Evolutionary conservation across 2,888 invertebrate species (phyloP), one percentile per base, ranked within the genome.

Genomic region (Stenodema calcarata): DNA sequence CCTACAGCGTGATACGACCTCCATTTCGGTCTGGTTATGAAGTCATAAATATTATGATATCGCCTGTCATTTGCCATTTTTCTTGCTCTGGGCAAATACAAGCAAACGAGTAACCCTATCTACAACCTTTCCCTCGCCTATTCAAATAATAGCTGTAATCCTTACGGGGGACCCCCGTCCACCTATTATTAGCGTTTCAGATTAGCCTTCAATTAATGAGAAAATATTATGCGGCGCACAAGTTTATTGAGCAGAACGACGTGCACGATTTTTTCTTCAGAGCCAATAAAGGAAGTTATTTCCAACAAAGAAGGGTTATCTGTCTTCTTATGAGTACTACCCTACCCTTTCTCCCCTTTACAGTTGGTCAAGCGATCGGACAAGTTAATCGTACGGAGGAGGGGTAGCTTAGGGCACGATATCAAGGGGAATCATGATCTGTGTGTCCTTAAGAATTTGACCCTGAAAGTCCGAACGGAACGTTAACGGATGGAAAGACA

Each of bases 341-440:
- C 4, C 18, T 54, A 69, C 28, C 73, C 30, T 73, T 73, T 73
- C 73, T 73, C 73, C 35, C 16, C 30, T 35, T 41, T 73, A 35
- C 73, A 73, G 73, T 73, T 73, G 73, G 73, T 73, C 73, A 73
- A 35, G 28, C 16, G 30, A 80, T 80, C 80, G 80, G 80, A 80
- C 80, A 80, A 80, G 80, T 80, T 80, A 80, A 80, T 80, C 80
- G 54, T 50, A 80, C 30, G 54, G 35, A 18, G 27, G 73, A 18
- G 23, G 62, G 62, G 62, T 62, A 62, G 11, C 62, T 18, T 62
- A 18, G 30, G 73, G 35, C 73, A 73, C 73, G 73, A 41, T 73
- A 73, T 73, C 73, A 73, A 11, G 35, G 35, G 27, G 62, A 73
- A 73, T 73, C 73, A 73, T 73, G 73, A 73, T 18, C 73, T 35